phyloP scores from a whole-genome alignment of 2,797 vertebrate genomes.

The Lophotriccus pileatus region DNA sequence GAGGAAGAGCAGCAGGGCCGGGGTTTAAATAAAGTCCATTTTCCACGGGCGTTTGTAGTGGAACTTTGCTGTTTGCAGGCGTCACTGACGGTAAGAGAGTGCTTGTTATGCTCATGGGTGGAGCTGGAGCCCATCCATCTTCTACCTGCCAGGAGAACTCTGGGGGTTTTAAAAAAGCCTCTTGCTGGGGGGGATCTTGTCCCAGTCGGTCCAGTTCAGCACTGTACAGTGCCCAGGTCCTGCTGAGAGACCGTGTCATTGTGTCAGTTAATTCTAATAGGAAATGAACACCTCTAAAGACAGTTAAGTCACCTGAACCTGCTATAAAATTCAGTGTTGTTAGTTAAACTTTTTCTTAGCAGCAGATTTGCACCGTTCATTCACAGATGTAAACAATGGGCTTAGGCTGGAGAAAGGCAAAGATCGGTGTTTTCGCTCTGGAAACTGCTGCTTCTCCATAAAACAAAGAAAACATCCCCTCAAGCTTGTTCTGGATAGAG shows the following conservation, averaged over 20 bases:
- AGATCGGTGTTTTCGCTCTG: rapidly evolving
- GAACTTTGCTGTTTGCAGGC: background rate
- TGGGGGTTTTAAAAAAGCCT: background rate
- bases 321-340: background rate
- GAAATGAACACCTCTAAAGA: background rate
- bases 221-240: background rate
- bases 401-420: background rate
- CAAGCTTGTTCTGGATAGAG: background rate
- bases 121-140: background rate
- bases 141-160: background rate
- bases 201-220: background rate
- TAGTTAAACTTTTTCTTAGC: background rate
- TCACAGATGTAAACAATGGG: background rate
- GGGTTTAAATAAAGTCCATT: background rate
- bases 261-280: background rate
- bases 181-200: background rate
- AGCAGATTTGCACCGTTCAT: background rate
- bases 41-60: background rate
- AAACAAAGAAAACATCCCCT: background rate
- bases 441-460: background rate
- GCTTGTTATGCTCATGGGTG: background rate
- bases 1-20: background rate
- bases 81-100: rapidly evolving
- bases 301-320: background rate
- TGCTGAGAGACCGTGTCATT: background rate